These are phyloP conservation scores for Capricornis sumatraensis DNA, from an alignment of 2,113 vertebrate genomes.

Conservation along the genomic window DNA sequence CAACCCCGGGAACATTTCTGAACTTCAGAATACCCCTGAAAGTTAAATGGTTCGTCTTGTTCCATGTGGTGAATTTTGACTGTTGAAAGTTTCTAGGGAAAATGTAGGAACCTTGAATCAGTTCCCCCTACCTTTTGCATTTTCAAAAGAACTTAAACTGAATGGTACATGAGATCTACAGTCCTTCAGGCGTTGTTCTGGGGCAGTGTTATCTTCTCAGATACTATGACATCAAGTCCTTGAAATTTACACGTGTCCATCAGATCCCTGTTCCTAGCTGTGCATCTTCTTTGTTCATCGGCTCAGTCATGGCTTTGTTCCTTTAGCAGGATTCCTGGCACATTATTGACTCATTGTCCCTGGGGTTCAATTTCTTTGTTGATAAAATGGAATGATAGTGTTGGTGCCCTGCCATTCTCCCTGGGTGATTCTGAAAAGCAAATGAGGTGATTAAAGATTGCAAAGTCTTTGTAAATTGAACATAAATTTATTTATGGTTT, in stretches of 20 bases:
- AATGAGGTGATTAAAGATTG: background rate
- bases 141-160: background rate
- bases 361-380: background rate
- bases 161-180: background rate
- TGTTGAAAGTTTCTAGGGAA: background rate
- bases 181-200: background rate
- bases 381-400: background rate
- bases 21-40: conserved; percentile 1
- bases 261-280: background rate
- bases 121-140: background rate
- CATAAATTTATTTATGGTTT: background rate
- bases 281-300: background rate
- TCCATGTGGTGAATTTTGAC: conserved; percentile 6
- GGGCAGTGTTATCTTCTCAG: background rate
- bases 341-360: background rate
- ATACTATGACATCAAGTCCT: background rate
- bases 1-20: background rate
- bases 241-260: background rate
- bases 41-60: background rate
- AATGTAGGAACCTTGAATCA: background rate
- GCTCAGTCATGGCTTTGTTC: background rate
- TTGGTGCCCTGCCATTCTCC: background rate
- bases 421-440: background rate
- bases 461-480: background rate
- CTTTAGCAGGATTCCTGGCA: background rate